A percentile compares a stretch with the other conserved stretches of the same genome.
Conservation (phyloP, 2,797 vertebrate genomes). For the Phaenicophaeus curvirostris region DNA sequence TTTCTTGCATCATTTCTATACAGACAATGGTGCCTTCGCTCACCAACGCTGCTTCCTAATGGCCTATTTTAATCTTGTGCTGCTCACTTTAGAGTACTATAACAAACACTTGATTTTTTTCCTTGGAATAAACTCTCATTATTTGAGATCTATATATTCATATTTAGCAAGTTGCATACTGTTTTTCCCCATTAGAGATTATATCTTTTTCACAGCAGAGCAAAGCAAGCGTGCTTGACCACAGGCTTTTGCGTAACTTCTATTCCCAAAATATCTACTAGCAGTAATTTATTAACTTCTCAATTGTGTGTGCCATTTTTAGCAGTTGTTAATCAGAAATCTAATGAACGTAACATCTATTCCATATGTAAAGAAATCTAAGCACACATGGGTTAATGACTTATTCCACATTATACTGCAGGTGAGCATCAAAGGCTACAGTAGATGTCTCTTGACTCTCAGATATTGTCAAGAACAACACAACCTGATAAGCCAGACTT, state of each 20-base stretch:
- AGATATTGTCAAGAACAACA: not conserved
- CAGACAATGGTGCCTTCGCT: not conserved
- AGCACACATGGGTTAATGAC: not conserved
- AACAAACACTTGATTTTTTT: not conserved
- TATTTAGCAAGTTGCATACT: not conserved
- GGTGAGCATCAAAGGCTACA: not conserved
- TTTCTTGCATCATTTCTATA: not conserved
- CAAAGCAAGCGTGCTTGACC: not conserved
- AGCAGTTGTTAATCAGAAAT: not conserved
- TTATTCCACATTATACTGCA: not conserved
- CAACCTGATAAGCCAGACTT: not conserved
- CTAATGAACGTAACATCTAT: not conserved
- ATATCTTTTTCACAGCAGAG: not conserved
- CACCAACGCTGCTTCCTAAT: not conserved
- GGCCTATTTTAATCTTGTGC: not conserved
- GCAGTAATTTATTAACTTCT: not conserved
- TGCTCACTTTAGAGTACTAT: not conserved
- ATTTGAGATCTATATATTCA: not conserved
- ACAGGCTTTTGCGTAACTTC: not conserved
- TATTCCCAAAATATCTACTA: not conserved
- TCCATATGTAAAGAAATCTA: not conserved
- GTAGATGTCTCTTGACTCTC: not conserved
- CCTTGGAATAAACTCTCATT: not conserved
- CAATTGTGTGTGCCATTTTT: not conserved
- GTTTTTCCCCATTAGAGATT: not conserved